phyloP scores from a whole-genome alignment of 2,797 vertebrate species.

The Hippopotamyrus pictus region DNA sequence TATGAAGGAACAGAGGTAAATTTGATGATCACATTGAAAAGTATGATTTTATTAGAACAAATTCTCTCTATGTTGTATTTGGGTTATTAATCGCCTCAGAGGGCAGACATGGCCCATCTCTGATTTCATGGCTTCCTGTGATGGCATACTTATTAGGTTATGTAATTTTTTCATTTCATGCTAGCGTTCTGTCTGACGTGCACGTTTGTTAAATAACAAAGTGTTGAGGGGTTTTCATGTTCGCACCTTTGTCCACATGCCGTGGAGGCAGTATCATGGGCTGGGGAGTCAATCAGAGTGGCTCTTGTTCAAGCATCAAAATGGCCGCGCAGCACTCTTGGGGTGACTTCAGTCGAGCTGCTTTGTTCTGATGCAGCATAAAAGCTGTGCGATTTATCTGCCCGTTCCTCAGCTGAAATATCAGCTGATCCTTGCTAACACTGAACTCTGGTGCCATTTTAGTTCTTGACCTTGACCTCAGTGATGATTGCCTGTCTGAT shows the following conservation, averaged over 20 bases:
- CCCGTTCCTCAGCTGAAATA: background rate
- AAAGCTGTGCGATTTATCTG: background rate
- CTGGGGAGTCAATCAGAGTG: background rate
- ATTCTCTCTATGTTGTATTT: background rate
- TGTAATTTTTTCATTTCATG: background rate
- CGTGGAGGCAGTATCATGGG: background rate
- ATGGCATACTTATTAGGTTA: background rate
- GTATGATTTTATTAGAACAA: background rate
- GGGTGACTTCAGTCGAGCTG: background rate
- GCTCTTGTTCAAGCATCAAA: background rate
- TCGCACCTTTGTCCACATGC: background rate
- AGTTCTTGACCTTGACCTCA: background rate
- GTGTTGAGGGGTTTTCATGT: background rate
- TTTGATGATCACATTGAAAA: background rate
- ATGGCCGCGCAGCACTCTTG: background rate
- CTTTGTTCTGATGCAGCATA: background rate
- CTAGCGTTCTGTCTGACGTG: background rate
- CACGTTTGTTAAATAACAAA: background rate
- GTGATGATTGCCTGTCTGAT: background rate
- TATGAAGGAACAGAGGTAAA: background rate
- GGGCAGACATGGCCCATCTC: background rate
- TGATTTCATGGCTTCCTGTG: background rate
- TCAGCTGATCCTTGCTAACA: background rate
- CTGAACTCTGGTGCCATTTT: constrained; percentile 5
- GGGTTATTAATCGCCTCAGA: background rate